Conservation (phyloP, 2,113 vertebrate genomes). For the Platichthys stellatus region DNA sequence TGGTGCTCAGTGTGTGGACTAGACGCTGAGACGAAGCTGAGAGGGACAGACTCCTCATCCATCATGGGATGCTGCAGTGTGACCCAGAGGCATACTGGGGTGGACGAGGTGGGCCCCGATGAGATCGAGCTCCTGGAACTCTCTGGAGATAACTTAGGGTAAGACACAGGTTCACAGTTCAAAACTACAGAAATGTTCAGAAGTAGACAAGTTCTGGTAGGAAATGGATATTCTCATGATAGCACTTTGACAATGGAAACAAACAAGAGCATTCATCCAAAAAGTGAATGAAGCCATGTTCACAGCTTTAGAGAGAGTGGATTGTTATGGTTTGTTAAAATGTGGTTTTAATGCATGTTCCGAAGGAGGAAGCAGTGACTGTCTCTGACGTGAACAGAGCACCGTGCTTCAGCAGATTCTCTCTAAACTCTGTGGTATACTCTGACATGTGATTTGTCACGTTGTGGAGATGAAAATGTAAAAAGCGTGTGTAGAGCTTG, state of each 20-base stretch:
- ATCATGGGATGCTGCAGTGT: conserved; percentile 87
- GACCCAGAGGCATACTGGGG: conserved; percentile 79
- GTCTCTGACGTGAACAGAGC: conserved; percentile 11
- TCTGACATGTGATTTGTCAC: background rate
- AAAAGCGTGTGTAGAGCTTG: background rate
- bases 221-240: background rate
- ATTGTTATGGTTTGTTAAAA: background rate
- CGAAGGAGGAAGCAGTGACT: conserved; percentile 42
- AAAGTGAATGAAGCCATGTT: background rate
- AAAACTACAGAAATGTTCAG: background rate
- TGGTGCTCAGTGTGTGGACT: conserved; percentile 68
- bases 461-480: background rate
- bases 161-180: conserved; percentile 58
- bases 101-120: conserved; percentile 82
- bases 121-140: conserved; percentile 84
- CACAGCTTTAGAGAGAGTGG: background rate
- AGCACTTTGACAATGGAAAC: background rate
- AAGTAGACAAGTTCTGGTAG: background rate
- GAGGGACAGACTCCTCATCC: conserved; percentile 35
- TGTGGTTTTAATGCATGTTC: background rate
- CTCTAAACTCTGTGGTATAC: conserved; percentile 31
- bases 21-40: conserved; percentile 49
- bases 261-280: background rate
- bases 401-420: background rate
- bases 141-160: conserved; percentile 78